Evolutionary conservation across 2,888 invertebrate genomes (phyloP), one percentile per base, ranked within the genome.

Genomic region (Orthosia gracilis): DNA sequence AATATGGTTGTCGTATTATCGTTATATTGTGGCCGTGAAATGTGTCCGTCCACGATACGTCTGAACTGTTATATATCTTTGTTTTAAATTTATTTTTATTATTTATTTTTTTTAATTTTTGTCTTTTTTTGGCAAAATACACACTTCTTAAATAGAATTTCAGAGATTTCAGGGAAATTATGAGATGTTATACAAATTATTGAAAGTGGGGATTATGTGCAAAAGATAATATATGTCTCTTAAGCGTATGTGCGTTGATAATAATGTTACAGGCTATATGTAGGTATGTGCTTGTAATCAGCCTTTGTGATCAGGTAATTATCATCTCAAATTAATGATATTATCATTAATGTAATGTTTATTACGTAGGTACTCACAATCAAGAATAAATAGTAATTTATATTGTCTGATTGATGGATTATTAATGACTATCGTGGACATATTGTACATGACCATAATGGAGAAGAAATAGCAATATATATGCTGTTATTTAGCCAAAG

Each of bases 351-450:
- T 52, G 3, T 59, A 23, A 66, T 23, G 49, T 73, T 55, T 71
- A 45, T 23, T 18, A 69, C 49, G 18, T 23, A 57, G 65, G n/a
- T 12, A 26, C 21, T 55, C 18, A 70, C 26, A 55, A 47, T 21
- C n/a, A 57, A 73, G 45, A 65, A 74, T 74, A 66, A 58, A 58
- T 17, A 74, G 50, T 52, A 47, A 66, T 66, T 75, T 67, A 68
- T 59, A 54, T 59, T 26, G 21, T 75, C 47, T 68, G 52, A 54
- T 49, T 76, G 52, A 74, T 75, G 67, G 59, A 59, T 67, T n/a
- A 59, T 68, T 68, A 68, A 67, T 12, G 45, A 75, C 52, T 47
- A 18, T 52, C 11, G 47, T 59, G 17, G 11, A n/a, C 17, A 58
- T 23, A 15, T 73, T 64, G 49, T 47, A 2, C 21, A 23, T 9